Conservation (phyloP, 2,113 vertebrate species). For the Pampusana beccarii region DNA sequence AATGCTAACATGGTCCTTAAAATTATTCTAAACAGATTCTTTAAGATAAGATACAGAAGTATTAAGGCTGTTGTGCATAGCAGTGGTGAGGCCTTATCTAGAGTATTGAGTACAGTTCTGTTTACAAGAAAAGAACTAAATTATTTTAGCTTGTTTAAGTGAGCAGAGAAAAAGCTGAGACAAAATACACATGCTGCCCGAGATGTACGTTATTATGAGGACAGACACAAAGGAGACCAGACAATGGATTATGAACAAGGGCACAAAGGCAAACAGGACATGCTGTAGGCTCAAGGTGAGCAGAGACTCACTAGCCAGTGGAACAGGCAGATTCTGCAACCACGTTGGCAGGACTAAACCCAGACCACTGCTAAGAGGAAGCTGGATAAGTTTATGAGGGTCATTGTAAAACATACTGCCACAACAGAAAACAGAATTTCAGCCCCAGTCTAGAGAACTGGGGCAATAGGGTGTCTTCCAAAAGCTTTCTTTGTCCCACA, state of each 20-base stretch:
- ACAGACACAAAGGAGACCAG: background rate
- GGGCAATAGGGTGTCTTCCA: background rate
- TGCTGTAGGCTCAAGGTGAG: background rate
- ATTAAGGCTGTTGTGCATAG: background rate
- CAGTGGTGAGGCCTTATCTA: conserved; percentile 29
- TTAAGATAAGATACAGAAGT: conserved; percentile 56
- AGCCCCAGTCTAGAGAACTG: background rate
- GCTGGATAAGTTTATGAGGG: background rate
- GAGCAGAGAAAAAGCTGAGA: background rate
- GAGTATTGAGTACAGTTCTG: background rate
- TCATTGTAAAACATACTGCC: background rate
- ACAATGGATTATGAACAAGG: background rate
- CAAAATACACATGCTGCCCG: background rate
- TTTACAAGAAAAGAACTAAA: conserved; percentile 25
- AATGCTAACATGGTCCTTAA: background rate
- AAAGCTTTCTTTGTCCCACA: background rate
- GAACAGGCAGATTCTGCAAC: background rate
- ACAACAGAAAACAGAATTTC: background rate
- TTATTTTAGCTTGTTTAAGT: conserved; percentile 26
- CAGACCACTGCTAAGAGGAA: background rate
- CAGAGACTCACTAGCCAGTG: background rate
- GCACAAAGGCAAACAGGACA: background rate
- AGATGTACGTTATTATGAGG: background rate
- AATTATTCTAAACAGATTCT: conserved; percentile 58
- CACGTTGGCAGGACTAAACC: background rate